phyloP scores from a whole-genome alignment of 2,113 vertebrate genomes.

The Puffinus mauretanicus region DNA sequence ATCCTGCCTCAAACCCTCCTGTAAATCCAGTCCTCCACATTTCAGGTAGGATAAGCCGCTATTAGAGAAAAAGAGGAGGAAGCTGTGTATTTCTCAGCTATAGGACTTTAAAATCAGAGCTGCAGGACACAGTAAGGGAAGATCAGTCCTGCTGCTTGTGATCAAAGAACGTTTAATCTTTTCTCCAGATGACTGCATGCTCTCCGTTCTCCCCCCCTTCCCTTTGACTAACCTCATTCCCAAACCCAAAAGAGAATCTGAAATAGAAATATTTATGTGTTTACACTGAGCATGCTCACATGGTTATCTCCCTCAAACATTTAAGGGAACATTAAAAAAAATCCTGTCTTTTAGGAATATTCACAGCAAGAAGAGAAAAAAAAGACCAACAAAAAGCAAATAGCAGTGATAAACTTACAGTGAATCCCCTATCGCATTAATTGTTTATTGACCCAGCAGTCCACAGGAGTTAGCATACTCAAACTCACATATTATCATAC shows the following conservation, averaged over 20 bases:
- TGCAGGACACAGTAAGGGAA: background rate
- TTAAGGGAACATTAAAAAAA: background rate
- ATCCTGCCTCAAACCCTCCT: background rate
- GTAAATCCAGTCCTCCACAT: background rate
- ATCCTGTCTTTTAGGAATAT: background rate
- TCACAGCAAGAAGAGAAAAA: background rate
- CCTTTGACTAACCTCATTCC: slow-evolving; percentile 34
- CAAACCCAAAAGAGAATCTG: slow-evolving; percentile 30
- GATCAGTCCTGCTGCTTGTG: slow-evolving; percentile 8
- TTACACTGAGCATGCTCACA: background rate
- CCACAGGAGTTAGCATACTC: background rate
- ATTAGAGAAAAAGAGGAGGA: background rate
- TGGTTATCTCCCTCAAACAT: background rate
- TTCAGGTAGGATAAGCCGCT: background rate
- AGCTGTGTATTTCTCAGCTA: background rate
- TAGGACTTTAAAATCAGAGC: background rate
- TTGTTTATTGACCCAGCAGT: background rate
- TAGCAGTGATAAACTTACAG: background rate
- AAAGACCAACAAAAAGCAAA: background rate
- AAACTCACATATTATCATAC: background rate
- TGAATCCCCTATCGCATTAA: background rate
- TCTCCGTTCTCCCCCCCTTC: background rate
- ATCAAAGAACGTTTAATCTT: slow-evolving; percentile 52
- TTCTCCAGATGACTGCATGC: slow-evolving; percentile 18
- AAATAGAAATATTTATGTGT: slow-evolving; percentile 34